phyloP scores from a whole-genome alignment of 2,797 vertebrate genomes.

The Neopelma chrysocephalum region DNA sequence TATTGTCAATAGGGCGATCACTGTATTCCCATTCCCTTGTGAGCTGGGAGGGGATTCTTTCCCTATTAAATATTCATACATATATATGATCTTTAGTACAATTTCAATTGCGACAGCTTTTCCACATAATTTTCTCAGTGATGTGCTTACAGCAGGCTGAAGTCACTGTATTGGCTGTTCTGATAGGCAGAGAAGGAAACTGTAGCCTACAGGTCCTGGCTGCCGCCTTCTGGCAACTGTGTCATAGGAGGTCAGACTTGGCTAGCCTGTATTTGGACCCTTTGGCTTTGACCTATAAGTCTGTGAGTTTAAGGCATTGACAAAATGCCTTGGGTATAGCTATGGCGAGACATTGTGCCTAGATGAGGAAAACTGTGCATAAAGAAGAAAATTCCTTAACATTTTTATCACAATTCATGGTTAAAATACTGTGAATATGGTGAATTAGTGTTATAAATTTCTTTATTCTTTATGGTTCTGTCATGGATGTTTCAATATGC shows the following conservation, averaged over 20 bases:
- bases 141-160: not conserved
- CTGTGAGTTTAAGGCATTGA: not conserved
- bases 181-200: not conserved
- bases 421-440: not conserved
- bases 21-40: not conserved
- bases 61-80: not conserved
- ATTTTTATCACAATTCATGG: not conserved
- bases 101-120: not conserved
- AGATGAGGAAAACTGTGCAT: not conserved
- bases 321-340: not conserved
- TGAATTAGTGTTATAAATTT: not conserved
- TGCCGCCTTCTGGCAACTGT: not conserved
- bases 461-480: not conserved
- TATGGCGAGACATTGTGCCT: not conserved
- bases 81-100: not conserved
- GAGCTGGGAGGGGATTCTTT: not conserved
- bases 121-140: not conserved
- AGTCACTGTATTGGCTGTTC: not conserved
- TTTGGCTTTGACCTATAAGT: not conserved
- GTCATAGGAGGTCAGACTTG: not conserved
- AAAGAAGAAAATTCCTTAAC: not conserved
- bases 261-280: not conserved
- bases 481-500: not conserved
- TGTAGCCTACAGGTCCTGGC: rapidly evolving
- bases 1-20: not conserved